These are phyloP conservation scores for Argyrosomus regius DNA, from an alignment of 2,797 vertebrate genomes.

Conservation along the genomic window DNA sequence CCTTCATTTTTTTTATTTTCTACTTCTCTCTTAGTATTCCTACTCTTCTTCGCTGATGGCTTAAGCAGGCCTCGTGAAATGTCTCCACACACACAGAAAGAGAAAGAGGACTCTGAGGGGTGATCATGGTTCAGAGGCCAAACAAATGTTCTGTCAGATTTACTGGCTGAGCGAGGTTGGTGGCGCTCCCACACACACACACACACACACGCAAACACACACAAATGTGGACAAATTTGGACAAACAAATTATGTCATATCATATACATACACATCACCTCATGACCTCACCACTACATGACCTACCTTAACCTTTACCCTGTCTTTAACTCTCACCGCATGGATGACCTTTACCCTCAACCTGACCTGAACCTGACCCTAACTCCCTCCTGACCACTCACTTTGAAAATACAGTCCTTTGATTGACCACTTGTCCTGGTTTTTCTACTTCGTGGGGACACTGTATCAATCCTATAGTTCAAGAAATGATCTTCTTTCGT, in stretches of 20 bases:
- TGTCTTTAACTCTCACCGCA: constrained; percentile 15
- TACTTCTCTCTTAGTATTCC: constrained; percentile 39
- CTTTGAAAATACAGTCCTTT: neutral
- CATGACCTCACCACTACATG: constrained; percentile 27
- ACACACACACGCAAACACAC: constrained; percentile 24
- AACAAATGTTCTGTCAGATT: constrained; percentile 92
- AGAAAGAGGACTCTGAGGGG: constrained; percentile 71
- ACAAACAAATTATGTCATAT: constrained; percentile 45
- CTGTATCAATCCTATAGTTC: no score
- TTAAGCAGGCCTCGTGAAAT: constrained; percentile 82
- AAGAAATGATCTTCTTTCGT: no score
- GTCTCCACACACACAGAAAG: constrained; percentile 51
- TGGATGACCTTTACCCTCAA: constrained; percentile 28
- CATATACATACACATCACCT: constrained; percentile 11
- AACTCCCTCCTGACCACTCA: constrained; percentile 15
- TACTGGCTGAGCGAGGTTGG: constrained; percentile 85
- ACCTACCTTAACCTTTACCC: constrained; percentile 24
- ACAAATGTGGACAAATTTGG: constrained; percentile 10
- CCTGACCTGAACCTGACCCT: constrained; percentile 61
- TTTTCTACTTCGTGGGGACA: neutral
- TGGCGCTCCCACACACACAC: constrained; percentile 57
- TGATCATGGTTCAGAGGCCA: constrained; percentile 87
- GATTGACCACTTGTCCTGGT: neutral
- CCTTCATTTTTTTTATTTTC: neutral
- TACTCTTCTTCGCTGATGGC: constrained; percentile 76